phyloP scores from a whole-genome alignment of 2,797 vertebrate species.

The Limnodromus scolopaceus region DNA sequence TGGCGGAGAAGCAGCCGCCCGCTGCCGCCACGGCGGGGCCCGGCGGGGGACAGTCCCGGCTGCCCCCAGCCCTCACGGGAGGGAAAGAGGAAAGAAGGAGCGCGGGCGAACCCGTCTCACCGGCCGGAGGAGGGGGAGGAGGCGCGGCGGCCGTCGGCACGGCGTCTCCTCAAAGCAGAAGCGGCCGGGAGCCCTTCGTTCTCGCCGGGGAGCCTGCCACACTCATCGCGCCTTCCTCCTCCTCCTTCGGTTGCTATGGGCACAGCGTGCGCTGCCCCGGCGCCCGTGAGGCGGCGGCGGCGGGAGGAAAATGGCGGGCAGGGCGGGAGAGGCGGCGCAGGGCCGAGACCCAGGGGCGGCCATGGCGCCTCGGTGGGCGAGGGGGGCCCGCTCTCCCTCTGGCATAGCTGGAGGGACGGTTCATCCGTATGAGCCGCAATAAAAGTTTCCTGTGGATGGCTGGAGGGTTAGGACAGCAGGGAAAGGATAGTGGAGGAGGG shows the following conservation, averaged over 20 bases:
- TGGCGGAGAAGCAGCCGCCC: too few species aligned
- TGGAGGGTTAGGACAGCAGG: background rate
- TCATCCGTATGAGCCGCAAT: rapidly evolving
- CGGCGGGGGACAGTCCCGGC: too few species aligned
- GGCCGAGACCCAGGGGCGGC: background rate
- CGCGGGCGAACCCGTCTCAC: background rate
- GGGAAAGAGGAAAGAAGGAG: background rate
- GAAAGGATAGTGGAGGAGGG: rapidly evolving
- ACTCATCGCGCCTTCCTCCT: rapidly evolving
- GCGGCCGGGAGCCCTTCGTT: too few species aligned
- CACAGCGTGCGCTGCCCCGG: background rate
- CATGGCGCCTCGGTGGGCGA: background rate
- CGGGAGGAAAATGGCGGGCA: background rate
- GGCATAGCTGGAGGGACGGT: background rate
- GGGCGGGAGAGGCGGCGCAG: background rate
- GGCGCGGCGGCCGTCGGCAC: background rate
- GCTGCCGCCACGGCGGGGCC: background rate
- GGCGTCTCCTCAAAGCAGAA: background rate
- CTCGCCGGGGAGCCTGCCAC: background rate
- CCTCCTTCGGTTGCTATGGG: background rate
- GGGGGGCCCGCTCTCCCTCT: background rate
- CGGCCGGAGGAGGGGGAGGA: background rate
- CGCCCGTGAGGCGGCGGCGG: background rate
- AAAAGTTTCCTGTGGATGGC: rapidly evolving
- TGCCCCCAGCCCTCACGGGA: background rate